Evolutionary conservation across 64 coral and sea anemone genomes (phyloP).

Genomic region (Porites lutea): DNA sequence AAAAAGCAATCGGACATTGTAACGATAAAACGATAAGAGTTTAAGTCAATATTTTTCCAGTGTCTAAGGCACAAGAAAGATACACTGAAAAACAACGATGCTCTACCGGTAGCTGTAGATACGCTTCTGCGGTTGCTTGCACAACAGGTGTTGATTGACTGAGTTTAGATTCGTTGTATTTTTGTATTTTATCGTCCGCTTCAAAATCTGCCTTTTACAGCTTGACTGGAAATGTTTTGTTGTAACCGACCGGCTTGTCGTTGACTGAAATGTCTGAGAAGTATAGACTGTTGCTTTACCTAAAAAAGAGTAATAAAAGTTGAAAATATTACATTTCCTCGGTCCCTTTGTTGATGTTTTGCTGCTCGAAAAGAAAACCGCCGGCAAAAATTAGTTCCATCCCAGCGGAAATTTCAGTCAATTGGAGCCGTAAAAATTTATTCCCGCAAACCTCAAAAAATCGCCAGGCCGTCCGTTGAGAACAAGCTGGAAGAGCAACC

Average conservation of each 20-base stretch:
- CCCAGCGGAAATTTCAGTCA: neutral
- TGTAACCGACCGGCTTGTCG: too few species aligned
- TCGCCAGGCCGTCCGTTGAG: too few species aligned
- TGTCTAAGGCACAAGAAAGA: too few species aligned
- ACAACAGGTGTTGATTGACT: neutral
- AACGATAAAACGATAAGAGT: too few species aligned
- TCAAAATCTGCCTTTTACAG: too few species aligned
- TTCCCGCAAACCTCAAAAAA: constrained; percentile 8
- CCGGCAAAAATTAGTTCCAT: neutral
- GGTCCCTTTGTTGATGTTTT: neutral
- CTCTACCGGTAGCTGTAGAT: neutral
- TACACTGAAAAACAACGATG: too few species aligned
- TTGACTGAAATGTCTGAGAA: neutral
- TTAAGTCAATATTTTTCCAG: too few species aligned
- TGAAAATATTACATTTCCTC: constrained; percentile 4
- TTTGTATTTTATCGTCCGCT: too few species aligned
- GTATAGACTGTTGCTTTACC: constrained; percentile 6
- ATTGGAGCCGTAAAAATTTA: neutral
- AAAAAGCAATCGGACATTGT: too few species aligned
- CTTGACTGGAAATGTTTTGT: too few species aligned
- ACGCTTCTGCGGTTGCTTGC: neutral
- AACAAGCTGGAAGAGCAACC: too few species aligned
- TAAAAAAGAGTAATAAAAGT: constrained; percentile 1
- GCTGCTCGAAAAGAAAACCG: neutral
- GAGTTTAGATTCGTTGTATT: too few species aligned